These are phyloP conservation scores for Danio aesculapii DNA, from an alignment of 2,797 vertebrate species.

Conservation along the genomic window DNA sequence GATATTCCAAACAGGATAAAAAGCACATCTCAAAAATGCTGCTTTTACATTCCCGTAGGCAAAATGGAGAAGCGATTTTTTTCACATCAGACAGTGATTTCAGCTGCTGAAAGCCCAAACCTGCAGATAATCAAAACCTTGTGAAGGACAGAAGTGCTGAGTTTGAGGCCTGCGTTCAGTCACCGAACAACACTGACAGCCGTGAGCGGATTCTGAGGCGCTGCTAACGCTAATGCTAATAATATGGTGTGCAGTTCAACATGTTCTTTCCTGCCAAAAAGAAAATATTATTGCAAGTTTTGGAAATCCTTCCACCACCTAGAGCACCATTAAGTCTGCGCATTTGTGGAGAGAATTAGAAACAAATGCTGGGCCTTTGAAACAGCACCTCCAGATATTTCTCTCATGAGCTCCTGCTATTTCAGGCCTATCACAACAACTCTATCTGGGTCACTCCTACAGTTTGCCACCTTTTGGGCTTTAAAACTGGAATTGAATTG, in stretches of 20 bases:
- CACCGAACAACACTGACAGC: constrained; percentile 55
- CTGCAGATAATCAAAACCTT: constrained; percentile 68
- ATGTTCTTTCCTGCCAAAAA: constrained; percentile 69
- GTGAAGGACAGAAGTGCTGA: constrained; percentile 33
- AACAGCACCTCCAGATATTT: constrained; percentile 58
- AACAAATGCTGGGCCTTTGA: constrained; percentile 77
- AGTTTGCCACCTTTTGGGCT: not conserved
- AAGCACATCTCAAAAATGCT: not conserved
- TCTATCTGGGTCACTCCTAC: constrained; percentile 28
- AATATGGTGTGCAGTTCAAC: constrained; percentile 69
- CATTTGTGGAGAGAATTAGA: constrained; percentile 69
- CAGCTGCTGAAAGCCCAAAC: constrained; percentile 61
- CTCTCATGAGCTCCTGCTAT: constrained; percentile 27
- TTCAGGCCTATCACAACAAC: constrained; percentile 15
- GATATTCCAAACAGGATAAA: not conserved
- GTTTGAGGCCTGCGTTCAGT: not conserved
- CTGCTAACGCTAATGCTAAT: constrained; percentile 62
- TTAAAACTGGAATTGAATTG: not conserved
- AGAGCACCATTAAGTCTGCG: constrained; percentile 44
- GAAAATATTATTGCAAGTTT: constrained; percentile 73
- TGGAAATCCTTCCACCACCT: constrained; percentile 60
- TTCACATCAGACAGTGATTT: constrained; percentile 69
- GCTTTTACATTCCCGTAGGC: not conserved
- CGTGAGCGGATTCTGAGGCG: constrained; percentile 64
- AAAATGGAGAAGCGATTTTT: constrained; percentile 52